Evolutionary conservation across 2,113 vertebrate genomes (phyloP), one percentile per base, ranked within the genome.

Genomic region (Coregonus clupeaformis): DNA sequence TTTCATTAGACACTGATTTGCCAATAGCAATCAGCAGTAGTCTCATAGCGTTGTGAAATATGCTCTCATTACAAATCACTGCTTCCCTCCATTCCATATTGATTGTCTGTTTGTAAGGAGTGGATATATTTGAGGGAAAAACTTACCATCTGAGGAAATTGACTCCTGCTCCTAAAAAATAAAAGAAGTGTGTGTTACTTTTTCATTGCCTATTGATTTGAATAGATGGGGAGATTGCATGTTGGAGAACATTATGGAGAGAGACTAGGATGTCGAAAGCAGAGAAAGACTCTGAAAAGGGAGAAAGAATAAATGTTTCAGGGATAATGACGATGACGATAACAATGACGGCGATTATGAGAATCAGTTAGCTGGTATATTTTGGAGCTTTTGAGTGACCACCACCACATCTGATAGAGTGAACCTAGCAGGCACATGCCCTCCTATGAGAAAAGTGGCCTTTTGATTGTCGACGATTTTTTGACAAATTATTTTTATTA

Each of bases 31-130:
- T 87, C 87, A 84, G 80, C 86, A 79, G 73, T 69, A 80, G 80
- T 82, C 84, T 86, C 70, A 60, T 68, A 59, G 68, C 16, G 11
- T 77, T 7, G 72, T 12, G 66, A 82, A 83, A 81, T 36, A 55
- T 72, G 63, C 69, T 80, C 78, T 87, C 87, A 87, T 89, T 89
- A 83, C 85, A 86, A 88, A 87, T 85, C 85, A 79, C 82, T 76
- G 52, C 75, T 84, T 84, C 79, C 76, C 75, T 69, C 79, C 80
- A 63, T 87, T 86, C 82, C 62, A 69, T 78, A 90, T 89, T 11
- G 88, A 89, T 88, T 79, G 86, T 80, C 78, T 89, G 89, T 89
- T 86, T 89, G 84, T 85, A 82, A 76, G 76, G 75, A 83, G 55
- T 22, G 12, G 52, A 49, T 67, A 20, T 88, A 76, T 89, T 82